Conservation (phyloP, 2,113 vertebrate genomes). For the Macrotus californicus region DNA sequence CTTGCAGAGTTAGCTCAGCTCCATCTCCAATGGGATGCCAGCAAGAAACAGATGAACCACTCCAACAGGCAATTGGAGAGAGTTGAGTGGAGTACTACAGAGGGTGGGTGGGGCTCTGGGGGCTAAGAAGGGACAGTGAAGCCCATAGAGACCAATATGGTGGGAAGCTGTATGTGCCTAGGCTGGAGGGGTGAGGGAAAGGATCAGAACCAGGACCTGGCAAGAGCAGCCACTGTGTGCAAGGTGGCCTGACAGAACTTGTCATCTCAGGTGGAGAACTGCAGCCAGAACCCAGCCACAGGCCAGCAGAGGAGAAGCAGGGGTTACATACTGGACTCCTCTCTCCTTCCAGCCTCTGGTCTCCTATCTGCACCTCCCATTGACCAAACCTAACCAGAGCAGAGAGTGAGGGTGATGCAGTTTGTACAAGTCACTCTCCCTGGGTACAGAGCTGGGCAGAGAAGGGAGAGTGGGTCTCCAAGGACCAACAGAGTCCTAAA, state of each 20-base stretch:
- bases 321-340: not conserved
- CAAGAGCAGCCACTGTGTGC: not conserved
- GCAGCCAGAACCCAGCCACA: not conserved
- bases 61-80: not conserved
- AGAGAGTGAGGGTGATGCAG: not conserved
- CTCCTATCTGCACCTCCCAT: not conserved
- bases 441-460: not conserved
- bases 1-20: conserved; percentile 41
- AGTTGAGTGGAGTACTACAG: not conserved
- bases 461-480: not conserved
- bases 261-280: not conserved
- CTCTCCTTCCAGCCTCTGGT: not conserved
- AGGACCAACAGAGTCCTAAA: not conserved
- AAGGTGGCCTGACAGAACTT: not conserved
- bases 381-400: not conserved
- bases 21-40: conserved; percentile 54
- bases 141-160: not conserved
- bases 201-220: not conserved
- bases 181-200: not conserved
- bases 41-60: not conserved
- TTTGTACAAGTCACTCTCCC: not conserved
- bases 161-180: not conserved
- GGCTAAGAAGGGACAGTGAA: not conserved
- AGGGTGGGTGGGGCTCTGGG: not conserved
- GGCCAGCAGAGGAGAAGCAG: not conserved